Evolutionary conservation across 1,140 invertebrate species (phyloP).

Genomic region (Drosophila prosaltans): DNA sequence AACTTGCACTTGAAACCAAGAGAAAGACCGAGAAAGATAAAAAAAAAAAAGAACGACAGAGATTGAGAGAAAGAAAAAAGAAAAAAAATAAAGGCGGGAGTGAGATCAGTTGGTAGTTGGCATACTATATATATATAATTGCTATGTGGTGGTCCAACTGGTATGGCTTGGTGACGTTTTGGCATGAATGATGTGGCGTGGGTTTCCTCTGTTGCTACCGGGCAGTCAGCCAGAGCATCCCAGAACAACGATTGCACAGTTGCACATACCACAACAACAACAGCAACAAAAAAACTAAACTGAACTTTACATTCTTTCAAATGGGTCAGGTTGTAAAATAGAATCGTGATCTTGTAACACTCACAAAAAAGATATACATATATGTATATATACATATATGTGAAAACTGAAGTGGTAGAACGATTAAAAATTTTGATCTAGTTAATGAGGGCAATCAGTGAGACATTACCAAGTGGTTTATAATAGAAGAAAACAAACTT

Average conservation of each 20-base stretch:
- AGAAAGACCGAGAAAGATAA: neutral
- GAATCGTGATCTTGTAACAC: no score
- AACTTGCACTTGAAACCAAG: conserved; percentile 35
- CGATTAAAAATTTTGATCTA: no score
- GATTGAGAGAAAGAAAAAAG: conserved; percentile 3
- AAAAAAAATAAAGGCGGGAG: conserved; percentile 1
- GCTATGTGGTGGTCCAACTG: conserved; percentile 32
- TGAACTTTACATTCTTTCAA: no score
- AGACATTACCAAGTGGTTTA: no score
- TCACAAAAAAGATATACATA: no score
- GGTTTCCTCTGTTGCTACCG: conserved; percentile 59
- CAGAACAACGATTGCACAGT: conserved; percentile 7
- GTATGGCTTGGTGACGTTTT: conserved; percentile 53
- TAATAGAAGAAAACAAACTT: no score
- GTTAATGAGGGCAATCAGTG: no score
- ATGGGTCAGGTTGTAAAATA: no score
- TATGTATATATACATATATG: no score
- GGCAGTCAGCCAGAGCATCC: conserved; percentile 10
- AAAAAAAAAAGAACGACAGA: neutral
- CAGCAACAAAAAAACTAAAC: no score
- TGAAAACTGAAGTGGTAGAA: no score
- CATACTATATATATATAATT: conserved; percentile 52
- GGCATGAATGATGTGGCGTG: conserved; percentile 81
- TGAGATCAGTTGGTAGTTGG: conserved; percentile 7
- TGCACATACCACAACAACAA: conserved; percentile 38